Conservation (phyloP, 2,888 invertebrate species). For the Caradrina kadenii region DNA sequence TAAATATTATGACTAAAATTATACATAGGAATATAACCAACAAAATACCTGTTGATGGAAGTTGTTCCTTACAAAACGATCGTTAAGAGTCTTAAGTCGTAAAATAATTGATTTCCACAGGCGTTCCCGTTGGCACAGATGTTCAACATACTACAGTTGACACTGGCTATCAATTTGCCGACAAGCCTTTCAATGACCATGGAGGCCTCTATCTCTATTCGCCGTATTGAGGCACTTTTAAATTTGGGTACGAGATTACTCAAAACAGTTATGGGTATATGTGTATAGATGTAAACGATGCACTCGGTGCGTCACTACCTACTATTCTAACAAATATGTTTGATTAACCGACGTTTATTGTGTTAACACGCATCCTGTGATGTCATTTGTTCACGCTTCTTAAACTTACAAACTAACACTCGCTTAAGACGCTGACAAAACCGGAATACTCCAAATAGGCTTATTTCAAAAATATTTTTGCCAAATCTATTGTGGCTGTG, state of each 20-base stretch:
- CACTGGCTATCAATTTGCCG: conserved; percentile 90
- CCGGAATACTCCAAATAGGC: too few relatives aligned
- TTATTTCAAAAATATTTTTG: too few relatives aligned
- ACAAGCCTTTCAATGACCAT: conserved; percentile 88
- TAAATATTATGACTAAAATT: neutral
- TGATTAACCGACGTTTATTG: conserved; percentile 58
- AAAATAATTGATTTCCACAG: conserved; percentile 75
- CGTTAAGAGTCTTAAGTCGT: conserved; percentile 3
- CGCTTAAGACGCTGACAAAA: conserved; percentile 2
- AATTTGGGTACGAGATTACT: conserved; percentile 88
- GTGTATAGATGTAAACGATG: conserved; percentile 35
- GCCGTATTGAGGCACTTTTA: conserved; percentile 90
- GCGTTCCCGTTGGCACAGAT: conserved; percentile 94
- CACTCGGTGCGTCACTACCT: conserved; percentile 51
- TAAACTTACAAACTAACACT: conserved; percentile 48
- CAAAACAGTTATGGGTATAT: conserved; percentile 54
- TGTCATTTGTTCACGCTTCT: conserved; percentile 46
- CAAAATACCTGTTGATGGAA: neutral
- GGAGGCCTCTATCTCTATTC: conserved; percentile 91
- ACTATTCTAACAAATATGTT: conserved; percentile 50
- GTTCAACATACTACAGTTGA: conserved; percentile 93
- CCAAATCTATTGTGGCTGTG: too few relatives aligned
- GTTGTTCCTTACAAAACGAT: neutral
- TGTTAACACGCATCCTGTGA: conserved; percentile 62
- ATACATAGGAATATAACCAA: neutral